Percentiles rank a stretch among this genome's conserved stretches.
phyloP scores from a whole-genome alignment of 2,888 invertebrate species.

The Apocheima hispidaria region DNA sequence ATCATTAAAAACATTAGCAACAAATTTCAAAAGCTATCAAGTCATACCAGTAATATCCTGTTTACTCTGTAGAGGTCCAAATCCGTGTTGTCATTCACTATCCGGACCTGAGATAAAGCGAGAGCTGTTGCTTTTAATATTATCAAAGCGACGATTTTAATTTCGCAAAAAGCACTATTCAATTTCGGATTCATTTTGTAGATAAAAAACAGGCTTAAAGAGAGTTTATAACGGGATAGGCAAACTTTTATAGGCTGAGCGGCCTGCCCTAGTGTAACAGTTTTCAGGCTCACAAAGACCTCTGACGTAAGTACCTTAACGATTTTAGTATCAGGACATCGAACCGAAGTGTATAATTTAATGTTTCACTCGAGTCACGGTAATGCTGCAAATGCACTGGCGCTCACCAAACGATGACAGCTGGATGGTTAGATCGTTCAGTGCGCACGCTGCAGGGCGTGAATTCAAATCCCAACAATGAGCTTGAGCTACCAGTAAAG shows the following conservation, averaged over 20 bases:
- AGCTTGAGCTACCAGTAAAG: no score
- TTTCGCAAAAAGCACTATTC: constrained; percentile 30
- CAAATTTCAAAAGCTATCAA: background rate
- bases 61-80: constrained; percentile 73
- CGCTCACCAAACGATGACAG: no score
- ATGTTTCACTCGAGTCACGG: no score
- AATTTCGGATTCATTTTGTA: constrained; percentile 14
- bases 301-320: background rate
- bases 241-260: background rate
- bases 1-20: background rate
- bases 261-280: background rate
- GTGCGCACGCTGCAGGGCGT: no score
- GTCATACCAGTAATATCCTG: constrained; percentile 70
- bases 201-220: constrained; percentile 15
- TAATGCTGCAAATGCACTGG: no score
- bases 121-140: constrained; percentile 14
- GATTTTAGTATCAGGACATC: no score
- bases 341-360: no score
- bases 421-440: no score
- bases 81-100: constrained; percentile 69
- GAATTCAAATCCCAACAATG: no score
- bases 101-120: constrained; percentile 61
- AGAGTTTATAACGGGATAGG: background rate
- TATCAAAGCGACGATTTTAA: constrained; percentile 30
- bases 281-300: background rate